A percentile compares a stretch with the other conserved stretches of the same genome.
Conservation (phyloP, 2,888 invertebrate genomes). For the Cheilosia urbana region DNA sequence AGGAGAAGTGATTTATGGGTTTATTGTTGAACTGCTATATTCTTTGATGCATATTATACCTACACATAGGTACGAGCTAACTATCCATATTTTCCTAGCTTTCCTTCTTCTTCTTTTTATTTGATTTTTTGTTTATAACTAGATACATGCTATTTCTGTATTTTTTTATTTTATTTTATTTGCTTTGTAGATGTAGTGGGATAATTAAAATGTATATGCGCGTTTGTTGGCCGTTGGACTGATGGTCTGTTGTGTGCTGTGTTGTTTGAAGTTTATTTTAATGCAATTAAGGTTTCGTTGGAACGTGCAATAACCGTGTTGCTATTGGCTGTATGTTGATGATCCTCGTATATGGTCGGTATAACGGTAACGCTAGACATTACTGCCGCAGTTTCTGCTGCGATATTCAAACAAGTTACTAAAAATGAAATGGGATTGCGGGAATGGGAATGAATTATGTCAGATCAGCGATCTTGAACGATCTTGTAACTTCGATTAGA, state of each 20-base stretch:
- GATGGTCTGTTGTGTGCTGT: not conserved
- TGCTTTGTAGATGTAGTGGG: not conserved
- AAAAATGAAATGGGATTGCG: not conserved
- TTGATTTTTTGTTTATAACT: constrained; percentile 4
- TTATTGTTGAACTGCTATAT: constrained; percentile 32
- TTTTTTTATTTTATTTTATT: not conserved
- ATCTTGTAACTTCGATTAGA: constrained; percentile 20
- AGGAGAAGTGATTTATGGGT: constrained; percentile 51
- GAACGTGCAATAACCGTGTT: not conserved
- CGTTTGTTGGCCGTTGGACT: constrained; percentile 20
- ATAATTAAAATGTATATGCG: constrained; percentile 29
- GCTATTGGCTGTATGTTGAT: not conserved
- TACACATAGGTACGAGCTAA: not conserved
- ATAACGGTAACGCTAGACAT: constrained; percentile 14
- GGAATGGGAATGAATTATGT: not conserved
- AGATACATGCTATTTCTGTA: not conserved
- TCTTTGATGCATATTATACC: not conserved
- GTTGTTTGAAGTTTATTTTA: constrained; percentile 3
- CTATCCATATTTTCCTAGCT: not conserved
- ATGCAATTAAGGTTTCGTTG: constrained; percentile 15
- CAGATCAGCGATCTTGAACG: constrained; percentile 26
- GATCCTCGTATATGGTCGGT: constrained; percentile 10
- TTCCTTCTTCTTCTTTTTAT: constrained; percentile 8
- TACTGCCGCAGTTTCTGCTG: not conserved
- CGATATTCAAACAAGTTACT: not conserved